Conservation (phyloP, 2,797 vertebrate genomes). For the Passerculus sandwichensis region DNA sequence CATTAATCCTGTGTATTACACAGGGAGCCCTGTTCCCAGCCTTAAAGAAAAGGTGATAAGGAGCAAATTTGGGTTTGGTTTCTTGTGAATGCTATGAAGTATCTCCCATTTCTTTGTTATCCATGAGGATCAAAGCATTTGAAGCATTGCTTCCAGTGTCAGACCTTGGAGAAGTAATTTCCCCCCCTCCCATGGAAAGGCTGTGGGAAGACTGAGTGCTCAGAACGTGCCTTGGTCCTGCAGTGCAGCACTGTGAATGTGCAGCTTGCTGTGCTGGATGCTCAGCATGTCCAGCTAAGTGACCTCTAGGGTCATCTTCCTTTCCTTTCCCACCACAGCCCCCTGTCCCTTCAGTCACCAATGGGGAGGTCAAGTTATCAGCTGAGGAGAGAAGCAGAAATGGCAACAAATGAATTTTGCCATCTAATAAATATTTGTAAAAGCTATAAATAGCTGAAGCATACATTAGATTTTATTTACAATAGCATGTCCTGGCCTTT, state of each 20-base stretch:
- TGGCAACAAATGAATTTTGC: background rate
- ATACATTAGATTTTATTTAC: background rate
- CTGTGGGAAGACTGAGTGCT: background rate
- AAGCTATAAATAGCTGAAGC: background rate
- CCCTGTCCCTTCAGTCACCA: background rate
- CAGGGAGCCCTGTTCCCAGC: background rate
- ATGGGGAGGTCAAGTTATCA: background rate
- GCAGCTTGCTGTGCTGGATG: background rate
- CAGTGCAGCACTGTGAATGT: background rate
- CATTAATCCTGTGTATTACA: background rate
- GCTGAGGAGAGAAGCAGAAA: background rate
- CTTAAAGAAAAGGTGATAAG: background rate
- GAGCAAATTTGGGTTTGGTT: background rate
- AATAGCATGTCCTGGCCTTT: background rate
- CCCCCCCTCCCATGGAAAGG: background rate
- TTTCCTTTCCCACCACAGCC: constrained; percentile 9
- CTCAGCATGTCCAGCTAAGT: background rate
- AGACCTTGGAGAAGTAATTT: background rate
- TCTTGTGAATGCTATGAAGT: background rate
- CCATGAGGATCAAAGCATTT: background rate
- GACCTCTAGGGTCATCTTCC: background rate
- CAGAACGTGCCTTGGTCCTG: rapidly evolving
- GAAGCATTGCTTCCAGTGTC: background rate
- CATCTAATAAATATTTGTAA: constrained; percentile 8
- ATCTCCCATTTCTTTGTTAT: background rate